Base-by-base conservation (phyloP, 2,797 vertebrate genomes). In the Cryptoprocta ferox region DNA sequence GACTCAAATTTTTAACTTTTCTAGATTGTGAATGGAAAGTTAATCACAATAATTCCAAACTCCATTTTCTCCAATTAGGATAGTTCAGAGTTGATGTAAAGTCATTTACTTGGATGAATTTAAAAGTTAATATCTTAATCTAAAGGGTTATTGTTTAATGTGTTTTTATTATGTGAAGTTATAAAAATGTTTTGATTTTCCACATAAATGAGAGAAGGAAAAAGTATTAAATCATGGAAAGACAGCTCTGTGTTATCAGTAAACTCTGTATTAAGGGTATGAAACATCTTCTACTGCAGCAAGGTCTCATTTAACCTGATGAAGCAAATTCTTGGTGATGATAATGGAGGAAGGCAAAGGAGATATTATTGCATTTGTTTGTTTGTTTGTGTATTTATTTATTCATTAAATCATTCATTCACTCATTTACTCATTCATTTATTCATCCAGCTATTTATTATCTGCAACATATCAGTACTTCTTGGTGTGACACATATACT, bases 41-140 rank as follows among this genome's bases (percentile, higher is more conserved):
- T 56, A 39, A 84, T 15, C 16, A 30, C 56, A 76, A 61, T 61
- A 21, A n/a, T 37, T 95, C 30, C 5, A 61, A 37, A n/a, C 1
- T 73, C 0, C 11, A 15, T 66, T 50, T 82, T 71, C 68, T 66
- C 13, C 6, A 35, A 18, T 66, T 82, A 6, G 11, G 76, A 56
- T 88, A 56, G 65, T 48, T 76, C 11, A 83, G 10, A 89, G 76
- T 26, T 91, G 45, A 66, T 59, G 66, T 45, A 14, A 89, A 32
- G 28, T 84, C 1, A n/a, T 68, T 73, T 83, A 37, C 14, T 42
- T 39, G 10, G 16, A 11, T n/a, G 75, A 42, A 35, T 12, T 0
- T 89, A 68, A 81, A 71, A 37, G 18, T 61, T 70, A 24, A 28
- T 83, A 87, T 30, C 84, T 96, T 89, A 9, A 71, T 28, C 13